A percentile compares a stretch with the other conserved stretches of the same genome.
phyloP scores from a whole-genome alignment of 2,888 invertebrate genomes.

The Drosophila demipolita region DNA sequence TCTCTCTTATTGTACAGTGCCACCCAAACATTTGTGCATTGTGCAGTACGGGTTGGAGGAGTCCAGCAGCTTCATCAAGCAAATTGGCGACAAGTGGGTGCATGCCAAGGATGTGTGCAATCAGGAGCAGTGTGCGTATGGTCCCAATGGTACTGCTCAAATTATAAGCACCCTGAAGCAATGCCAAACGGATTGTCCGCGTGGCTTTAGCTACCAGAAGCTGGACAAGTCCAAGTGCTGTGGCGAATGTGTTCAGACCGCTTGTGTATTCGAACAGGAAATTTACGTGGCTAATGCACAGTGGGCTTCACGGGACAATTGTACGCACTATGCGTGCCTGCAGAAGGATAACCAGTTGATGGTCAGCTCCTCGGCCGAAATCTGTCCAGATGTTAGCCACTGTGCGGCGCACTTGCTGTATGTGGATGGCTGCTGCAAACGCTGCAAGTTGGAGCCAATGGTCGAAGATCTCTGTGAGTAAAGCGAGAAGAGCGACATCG shows the following conservation, averaged over 20 bases:
- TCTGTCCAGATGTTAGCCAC: constrained; percentile 88
- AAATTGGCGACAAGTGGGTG: constrained; percentile 85
- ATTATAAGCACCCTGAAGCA: constrained; percentile 70
- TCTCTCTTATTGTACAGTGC: constrained; percentile 54
- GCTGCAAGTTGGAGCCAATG: constrained; percentile 87
- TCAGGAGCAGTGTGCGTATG: constrained; percentile 80
- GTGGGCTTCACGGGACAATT: constrained; percentile 89
- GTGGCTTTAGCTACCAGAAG: constrained; percentile 87
- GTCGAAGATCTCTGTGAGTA: constrained; percentile 75
- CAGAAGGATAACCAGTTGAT: constrained; percentile 86
- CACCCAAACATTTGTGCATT: constrained; percentile 83
- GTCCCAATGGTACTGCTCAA: constrained; percentile 78
- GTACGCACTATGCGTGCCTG: constrained; percentile 87
- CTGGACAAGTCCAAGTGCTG: constrained; percentile 86
- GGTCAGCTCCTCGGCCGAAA: constrained; percentile 86
- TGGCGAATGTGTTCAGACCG: constrained; percentile 87
- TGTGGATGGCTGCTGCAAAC: constrained; percentile 89
- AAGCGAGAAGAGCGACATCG: too few relatives aligned
- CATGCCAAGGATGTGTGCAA: constrained; percentile 85
- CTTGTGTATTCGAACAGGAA: constrained; percentile 86
- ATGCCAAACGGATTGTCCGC: constrained; percentile 78
- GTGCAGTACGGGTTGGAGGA: constrained; percentile 80
- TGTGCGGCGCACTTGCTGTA: constrained; percentile 87
- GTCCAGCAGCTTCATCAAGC: constrained; percentile 78
- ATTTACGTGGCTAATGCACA: constrained; percentile 86